phyloP scores from a whole-genome alignment of 2,888 invertebrate species.

The Drosophila seclusa region DNA sequence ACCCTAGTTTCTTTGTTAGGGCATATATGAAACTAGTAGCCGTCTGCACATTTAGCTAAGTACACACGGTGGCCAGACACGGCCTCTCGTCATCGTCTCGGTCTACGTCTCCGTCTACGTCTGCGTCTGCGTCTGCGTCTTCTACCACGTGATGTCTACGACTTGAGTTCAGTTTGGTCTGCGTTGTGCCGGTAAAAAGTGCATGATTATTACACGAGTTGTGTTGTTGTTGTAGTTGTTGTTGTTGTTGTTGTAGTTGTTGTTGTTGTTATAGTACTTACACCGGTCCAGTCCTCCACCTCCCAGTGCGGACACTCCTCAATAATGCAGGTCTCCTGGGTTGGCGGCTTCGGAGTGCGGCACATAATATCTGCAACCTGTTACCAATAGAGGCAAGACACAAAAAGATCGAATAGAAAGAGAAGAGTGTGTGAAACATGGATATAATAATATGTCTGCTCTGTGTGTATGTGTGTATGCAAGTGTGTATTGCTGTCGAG shows the following conservation, averaged over 20 bases:
- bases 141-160: slow-evolving; percentile 13
- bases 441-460: slow-evolving; percentile 50
- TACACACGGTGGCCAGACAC: slow-evolving; percentile 63
- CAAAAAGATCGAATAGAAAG: slow-evolving; percentile 1
- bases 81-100: slow-evolving; percentile 52
- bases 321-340: slow-evolving; percentile 92
- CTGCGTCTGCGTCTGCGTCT: slow-evolving; percentile 18
- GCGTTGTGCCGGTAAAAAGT: slow-evolving; percentile 54
- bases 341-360: slow-evolving; percentile 90
- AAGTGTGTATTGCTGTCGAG: slow-evolving; percentile 15
- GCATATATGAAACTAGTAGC: slow-evolving; percentile 46
- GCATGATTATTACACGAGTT: slow-evolving; percentile 67
- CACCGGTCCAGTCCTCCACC: slow-evolving; percentile 95
- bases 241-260: slow-evolving; percentile 17
- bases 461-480: slow-evolving; percentile 9
- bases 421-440: slow-evolving; percentile 59
- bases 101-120: slow-evolving; percentile 1
- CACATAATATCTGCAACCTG: slow-evolving; percentile 93
- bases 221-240: slow-evolving; percentile 19
- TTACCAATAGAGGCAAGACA: slow-evolving; percentile 39
- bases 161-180: slow-evolving; percentile 26
- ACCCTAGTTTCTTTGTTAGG: slow-evolving; percentile 10
- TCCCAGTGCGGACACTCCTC: slow-evolving; percentile 96
- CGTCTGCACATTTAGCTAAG: slow-evolving; percentile 71
- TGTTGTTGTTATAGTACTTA: slow-evolving; percentile 86